phyloP scores from a whole-genome alignment of 2,888 invertebrate species.

The Malthinus flaveolus region DNA sequence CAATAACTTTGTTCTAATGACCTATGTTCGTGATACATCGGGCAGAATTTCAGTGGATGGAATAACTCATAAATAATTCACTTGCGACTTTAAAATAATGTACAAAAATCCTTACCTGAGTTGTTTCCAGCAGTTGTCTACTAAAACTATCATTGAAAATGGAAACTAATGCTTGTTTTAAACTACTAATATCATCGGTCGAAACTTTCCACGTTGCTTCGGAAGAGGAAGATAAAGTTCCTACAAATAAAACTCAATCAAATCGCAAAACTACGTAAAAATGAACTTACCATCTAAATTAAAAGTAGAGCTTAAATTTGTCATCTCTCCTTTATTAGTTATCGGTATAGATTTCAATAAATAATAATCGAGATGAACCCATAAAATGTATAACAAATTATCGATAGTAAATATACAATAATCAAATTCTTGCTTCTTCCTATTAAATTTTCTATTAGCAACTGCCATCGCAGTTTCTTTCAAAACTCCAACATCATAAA shows the following conservation, averaged over 20 bases:
- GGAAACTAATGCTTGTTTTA: constrained; percentile 72
- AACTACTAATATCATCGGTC: constrained; percentile 64
- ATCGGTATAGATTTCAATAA: constrained; percentile 64
- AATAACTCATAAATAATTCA: neutral
- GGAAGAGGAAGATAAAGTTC: constrained; percentile 52
- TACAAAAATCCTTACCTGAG: constrained; percentile 56
- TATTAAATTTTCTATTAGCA: constrained; percentile 58
- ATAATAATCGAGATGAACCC: constrained; percentile 76
- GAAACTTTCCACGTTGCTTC: constrained; percentile 63
- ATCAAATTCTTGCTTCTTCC: constrained; percentile 64
- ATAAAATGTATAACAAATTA: constrained; percentile 72
- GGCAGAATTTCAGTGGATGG: no score
- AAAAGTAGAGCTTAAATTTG: constrained; percentile 33
- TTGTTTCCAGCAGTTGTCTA: constrained; percentile 70
- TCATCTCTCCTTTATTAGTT: constrained; percentile 41
- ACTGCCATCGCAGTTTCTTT: constrained; percentile 54
- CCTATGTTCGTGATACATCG: no score
- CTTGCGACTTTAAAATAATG: neutral
- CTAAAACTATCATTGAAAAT: constrained; percentile 80
- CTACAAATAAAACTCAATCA: constrained; percentile 39
- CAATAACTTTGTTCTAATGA: no score
- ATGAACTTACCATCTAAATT: constrained; percentile 45
- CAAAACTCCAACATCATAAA: constrained; percentile 43
- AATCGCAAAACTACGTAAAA: neutral
- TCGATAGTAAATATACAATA: constrained; percentile 70